phyloP scores from a whole-genome alignment of 1,140 invertebrate genomes.

The Drosophila orosa region DNA sequence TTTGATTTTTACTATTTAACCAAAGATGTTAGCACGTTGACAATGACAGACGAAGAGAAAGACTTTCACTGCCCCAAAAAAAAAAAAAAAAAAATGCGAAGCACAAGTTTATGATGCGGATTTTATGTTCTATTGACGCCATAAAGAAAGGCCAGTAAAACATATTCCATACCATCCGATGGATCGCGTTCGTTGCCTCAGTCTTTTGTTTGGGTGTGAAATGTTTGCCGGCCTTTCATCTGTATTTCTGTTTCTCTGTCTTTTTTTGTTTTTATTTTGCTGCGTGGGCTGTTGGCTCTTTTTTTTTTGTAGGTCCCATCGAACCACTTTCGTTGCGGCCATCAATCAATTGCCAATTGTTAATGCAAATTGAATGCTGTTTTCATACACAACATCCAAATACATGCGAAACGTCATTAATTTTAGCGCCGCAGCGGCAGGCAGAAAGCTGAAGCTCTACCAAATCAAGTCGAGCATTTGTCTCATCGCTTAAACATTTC shows the following conservation, averaged over 20 bases:
- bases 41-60: conserved; percentile 36
- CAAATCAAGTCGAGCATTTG: conserved; percentile 79
- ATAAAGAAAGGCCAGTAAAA: conserved; percentile 51
- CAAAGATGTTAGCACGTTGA: conserved; percentile 53
- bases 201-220: conserved; percentile 71
- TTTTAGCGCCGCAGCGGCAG: conserved; percentile 48
- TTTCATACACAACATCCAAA: conserved; percentile 82
- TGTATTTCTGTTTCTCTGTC: neutral
- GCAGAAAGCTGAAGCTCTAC: conserved; percentile 35
- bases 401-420: conserved; percentile 77
- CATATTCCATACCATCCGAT: conserved; percentile 18
- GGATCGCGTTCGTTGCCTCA: conserved; percentile 62
- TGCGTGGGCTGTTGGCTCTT: conserved; percentile 31
- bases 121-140: conserved; percentile 74
- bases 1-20: conserved; percentile 55
- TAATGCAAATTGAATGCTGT: conserved; percentile 80
- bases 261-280: conserved; percentile 6
- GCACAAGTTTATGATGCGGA: conserved; percentile 45
- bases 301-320: conserved; percentile 17
- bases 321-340: conserved; percentile 45
- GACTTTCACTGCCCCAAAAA: conserved; percentile 52
- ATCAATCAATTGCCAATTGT: conserved; percentile 75
- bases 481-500: conserved; percentile 82
- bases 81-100: conserved; percentile 22
- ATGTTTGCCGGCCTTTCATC: conserved; percentile 5